Evolutionary conservation across 1,140 invertebrate species (phyloP), one percentile per base, ranked within the genome.

Genomic region (Megalonaias nervosa): DNA sequence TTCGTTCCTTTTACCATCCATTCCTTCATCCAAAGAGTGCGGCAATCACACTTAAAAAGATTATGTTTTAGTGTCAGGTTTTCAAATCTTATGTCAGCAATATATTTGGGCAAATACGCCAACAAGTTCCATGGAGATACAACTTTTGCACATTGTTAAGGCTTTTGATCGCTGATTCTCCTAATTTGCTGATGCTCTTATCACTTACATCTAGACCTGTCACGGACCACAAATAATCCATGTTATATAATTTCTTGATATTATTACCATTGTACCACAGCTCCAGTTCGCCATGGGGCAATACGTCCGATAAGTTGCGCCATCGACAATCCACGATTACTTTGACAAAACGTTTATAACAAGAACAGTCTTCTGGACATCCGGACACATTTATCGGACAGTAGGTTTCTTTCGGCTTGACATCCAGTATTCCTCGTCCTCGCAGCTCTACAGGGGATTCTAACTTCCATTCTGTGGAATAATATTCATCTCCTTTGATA

Each of bases 241-340:
- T 70, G 1, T 23, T 21, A 17, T 67, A 15, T 48, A 86, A 17
- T 23, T 61, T 55, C 15, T 79, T 75, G 4, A 86, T 83, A 64
- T 79, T 83, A 67, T 86, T 86, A 15, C 79, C 62, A 17, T 82
- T 71, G 26, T 85, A 82, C 85, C 82, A 84, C 15, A 86, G 69
- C 64, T 86, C 85, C 16, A 81, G 31, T 13, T 60, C 56, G 21
- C 74, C 74, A 2, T 57, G 31, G 19, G 85, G 85, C 6, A 84
- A 57, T 57, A 15, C 55, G 23, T 60, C 57, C 1, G 26, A 69
- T 13, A 85, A 56, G 3, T 61, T 75, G 23, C 11, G 55, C 15
- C 71, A 48, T 61, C 82, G 61, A 74, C 85, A 86, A 69, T 86
- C 84, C 31, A 86, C 84, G 64, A 84, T 85, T 15, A 81, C 79